Evolutionary conservation across 2,113 vertebrate genomes (phyloP).

Genomic region (Proterorhinus semilunaris): DNA sequence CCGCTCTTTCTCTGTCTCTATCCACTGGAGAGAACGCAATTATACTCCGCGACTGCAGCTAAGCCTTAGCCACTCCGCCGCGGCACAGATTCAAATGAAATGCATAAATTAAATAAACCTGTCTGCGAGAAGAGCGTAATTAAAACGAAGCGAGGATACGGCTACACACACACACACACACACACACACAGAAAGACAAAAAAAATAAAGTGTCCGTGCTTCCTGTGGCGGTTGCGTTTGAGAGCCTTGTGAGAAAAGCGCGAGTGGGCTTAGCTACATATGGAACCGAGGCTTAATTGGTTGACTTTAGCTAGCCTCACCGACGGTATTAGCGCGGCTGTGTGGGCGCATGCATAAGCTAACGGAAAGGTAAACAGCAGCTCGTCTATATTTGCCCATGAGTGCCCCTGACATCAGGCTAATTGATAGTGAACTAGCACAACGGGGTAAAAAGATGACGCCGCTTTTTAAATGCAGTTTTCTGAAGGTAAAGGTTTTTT

Average conservation of each 20-base stretch:
- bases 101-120: conserved; percentile 53
- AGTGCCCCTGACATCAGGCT: background rate
- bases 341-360: background rate
- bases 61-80: conserved; percentile 25
- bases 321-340: conserved; percentile 12
- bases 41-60: conserved; percentile 34
- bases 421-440: conserved; percentile 1
- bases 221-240: background rate
- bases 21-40: conserved; percentile 43
- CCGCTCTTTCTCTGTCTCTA: conserved; percentile 21
- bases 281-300: conserved; percentile 48
- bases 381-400: background rate
- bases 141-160: conserved; percentile 14
- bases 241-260: conserved; percentile 3
- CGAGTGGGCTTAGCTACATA: conserved; percentile 40
- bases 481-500: background rate
- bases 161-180: too few species aligned
- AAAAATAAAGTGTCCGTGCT: conserved; percentile 10
- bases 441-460: background rate
- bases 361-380: conserved; percentile 1
- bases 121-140: conserved; percentile 37
- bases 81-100: conserved; percentile 45
- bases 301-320: conserved; percentile 41
- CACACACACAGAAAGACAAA: too few species aligned
- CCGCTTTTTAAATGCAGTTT: background rate